phyloP scores from a whole-genome alignment of 1,140 invertebrate species.

The Vanessa atalanta region DNA sequence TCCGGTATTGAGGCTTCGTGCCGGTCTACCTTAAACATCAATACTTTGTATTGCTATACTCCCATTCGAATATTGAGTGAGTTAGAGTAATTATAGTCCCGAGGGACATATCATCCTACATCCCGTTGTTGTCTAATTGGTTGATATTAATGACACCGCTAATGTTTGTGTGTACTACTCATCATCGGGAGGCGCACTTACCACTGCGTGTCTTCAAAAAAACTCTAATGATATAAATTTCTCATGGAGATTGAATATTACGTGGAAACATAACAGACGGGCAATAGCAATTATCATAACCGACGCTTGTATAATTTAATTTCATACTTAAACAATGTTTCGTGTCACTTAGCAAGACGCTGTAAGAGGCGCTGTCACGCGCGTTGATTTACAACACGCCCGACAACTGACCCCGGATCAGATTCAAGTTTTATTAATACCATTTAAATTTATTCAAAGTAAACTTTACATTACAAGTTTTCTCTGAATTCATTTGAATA shows the following conservation, averaged over 20 bases:
- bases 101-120: too few relatives aligned
- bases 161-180: too few relatives aligned
- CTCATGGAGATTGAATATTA: background rate
- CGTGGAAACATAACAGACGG: background rate
- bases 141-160: too few relatives aligned
- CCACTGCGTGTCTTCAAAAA: too few relatives aligned
- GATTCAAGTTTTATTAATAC: slow-evolving; percentile 25
- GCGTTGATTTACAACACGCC: background rate
- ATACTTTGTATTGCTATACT: too few relatives aligned
- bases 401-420: slow-evolving; percentile 7
- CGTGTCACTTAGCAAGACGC: background rate
- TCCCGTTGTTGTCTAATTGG: too few relatives aligned
- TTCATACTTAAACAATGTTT: background rate
- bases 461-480: slow-evolving; percentile 19
- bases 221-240: too few relatives aligned
- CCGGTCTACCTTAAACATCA: too few relatives aligned
- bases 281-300: background rate
- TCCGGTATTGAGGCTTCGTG: too few relatives aligned
- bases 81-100: too few relatives aligned
- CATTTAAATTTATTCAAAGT: slow-evolving; percentile 23
- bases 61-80: too few relatives aligned
- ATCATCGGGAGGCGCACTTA: too few relatives aligned
- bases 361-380: background rate
- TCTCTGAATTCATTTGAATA: slow-evolving; percentile 26
- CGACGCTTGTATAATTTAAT: background rate